Evolutionary conservation across 2,797 vertebrate species (phyloP).

Genomic region (Falco rusticolus): DNA sequence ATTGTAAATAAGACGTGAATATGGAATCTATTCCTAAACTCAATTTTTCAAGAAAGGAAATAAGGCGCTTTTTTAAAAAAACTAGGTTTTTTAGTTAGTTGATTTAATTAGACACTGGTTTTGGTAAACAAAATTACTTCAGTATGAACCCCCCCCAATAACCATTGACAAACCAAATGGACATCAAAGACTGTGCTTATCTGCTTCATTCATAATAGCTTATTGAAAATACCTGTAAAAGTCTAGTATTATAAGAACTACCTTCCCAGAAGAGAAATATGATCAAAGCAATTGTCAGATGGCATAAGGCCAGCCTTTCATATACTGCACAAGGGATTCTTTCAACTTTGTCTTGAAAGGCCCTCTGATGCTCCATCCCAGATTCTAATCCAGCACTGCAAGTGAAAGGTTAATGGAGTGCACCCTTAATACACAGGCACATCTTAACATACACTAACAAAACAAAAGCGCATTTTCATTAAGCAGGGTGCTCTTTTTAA

Average conservation of each 20-base stretch:
- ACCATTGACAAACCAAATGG: conserved; percentile 48
- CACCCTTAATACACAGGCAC: neutral
- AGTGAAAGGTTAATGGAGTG: neutral
- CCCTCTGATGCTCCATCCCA: neutral
- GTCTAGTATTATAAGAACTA: neutral
- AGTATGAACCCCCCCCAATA: conserved; percentile 3
- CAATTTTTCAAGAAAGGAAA: conserved; percentile 42
- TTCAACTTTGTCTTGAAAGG: conserved; percentile 27
- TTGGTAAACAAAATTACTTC: conserved; percentile 53
- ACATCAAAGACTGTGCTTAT: conserved; percentile 34
- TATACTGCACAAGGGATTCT: neutral
- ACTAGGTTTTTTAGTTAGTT: conserved; percentile 21
- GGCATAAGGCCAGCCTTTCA: conserved; percentile 6
- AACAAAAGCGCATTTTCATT: neutral
- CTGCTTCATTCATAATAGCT: conserved; percentile 12
- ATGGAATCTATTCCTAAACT: conserved; percentile 50
- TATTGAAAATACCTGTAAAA: conserved; percentile 60
- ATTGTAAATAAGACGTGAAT: conserved; percentile 69
- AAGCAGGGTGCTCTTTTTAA: neutral
- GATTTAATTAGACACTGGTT: conserved; percentile 64
- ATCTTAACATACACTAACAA: neutral
- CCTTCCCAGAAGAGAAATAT: conserved; percentile 17
- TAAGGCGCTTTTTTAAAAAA: neutral
- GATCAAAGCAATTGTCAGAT: conserved; percentile 41
- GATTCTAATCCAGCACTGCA: neutral